Base-by-base conservation (phyloP, 2,113 vertebrate genomes). In the Zosterops japonicus region DNA sequence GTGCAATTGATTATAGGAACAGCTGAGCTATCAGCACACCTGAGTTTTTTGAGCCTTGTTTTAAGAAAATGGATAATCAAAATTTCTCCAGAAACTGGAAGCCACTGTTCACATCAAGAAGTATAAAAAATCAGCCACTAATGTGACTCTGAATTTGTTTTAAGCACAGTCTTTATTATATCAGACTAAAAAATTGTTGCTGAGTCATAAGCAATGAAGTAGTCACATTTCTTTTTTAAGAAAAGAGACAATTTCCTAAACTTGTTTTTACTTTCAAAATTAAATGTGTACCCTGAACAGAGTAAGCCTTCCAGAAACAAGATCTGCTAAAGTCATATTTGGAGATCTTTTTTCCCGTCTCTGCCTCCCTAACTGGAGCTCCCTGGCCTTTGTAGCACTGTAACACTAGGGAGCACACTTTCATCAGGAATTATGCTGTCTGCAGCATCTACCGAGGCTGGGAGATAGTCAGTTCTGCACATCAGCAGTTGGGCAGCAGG, bases 401-500 rank as follows among this genome's bases (percentile, higher is more conserved):
- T 56, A 96, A 98, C 98, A 95, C 98, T 98, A 98, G 98, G 96
- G 98, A 96, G 98, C 98, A 98, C 96, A 96, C 97, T 98, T 97
- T 96, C 97, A 96, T 94, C 95, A 98, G 85, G 93, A 98, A 98
- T 98, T 97, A 71, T 53, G 28, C 68, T 87, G 72, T 49, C 75
- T 81, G 77, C 47, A 94, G 68, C 85, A 92, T 80, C 92, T 49
- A 31, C 16, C 14, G 77, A 92, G 64, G 79, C n/a, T 3, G 33
- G 29, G 55, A 71, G 82, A 47, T 19, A 90, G 71, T 55, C 79
- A 72, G 86, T 46, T 89, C 86, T 92, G 90, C 87, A 90, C 89
- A 94, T 71, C 78, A 23, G 87, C 95, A 33, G 28, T 27, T 89
- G 55, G 93, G 97, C 97, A 84, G 77, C 1, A 1, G 50, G 97